Evolutionary conservation across 2,797 vertebrate genomes (phyloP).

Genomic region (Eupleurogrammus muticus): DNA sequence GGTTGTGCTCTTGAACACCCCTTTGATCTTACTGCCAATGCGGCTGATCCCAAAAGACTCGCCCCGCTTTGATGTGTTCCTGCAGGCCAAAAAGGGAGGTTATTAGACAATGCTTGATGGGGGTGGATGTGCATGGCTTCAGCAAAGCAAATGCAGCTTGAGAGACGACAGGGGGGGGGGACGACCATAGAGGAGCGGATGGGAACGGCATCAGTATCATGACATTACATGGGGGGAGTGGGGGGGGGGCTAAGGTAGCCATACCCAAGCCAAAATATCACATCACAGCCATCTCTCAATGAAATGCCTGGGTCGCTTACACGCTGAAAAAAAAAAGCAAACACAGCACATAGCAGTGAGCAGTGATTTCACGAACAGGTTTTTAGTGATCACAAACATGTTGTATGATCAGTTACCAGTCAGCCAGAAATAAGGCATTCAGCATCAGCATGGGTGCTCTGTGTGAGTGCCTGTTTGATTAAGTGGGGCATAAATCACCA

Average conservation of each 20-base stretch:
- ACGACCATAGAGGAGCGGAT: constrained; percentile 19
- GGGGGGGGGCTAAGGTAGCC: constrained; percentile 6
- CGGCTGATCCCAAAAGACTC: constrained; percentile 95
- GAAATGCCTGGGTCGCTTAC: constrained; percentile 50
- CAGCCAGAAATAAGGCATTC: constrained; percentile 31
- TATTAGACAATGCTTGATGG: constrained; percentile 21
- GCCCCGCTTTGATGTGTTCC: constrained; percentile 92
- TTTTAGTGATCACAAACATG: constrained; percentile 16
- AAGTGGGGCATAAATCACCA: constrained; percentile 20
- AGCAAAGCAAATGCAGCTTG: constrained; percentile 57
- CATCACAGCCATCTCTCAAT: constrained; percentile 56
- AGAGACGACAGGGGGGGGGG: constrained; percentile 25
- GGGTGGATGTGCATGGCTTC: constrained; percentile 32
- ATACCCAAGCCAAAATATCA: constrained; percentile 49
- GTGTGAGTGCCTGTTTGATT: constrained; percentile 15
- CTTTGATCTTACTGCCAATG: constrained; percentile 97
- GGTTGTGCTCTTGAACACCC: constrained; percentile 95
- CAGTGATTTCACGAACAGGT: constrained; percentile 45
- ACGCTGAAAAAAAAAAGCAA: constrained; percentile 37
- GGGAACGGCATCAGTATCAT: constrained; percentile 16
- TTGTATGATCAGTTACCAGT: constrained; percentile 21
- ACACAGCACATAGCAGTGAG: constrained; percentile 51
- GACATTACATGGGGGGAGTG: constrained; percentile 10
- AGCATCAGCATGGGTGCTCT: constrained; percentile 32
- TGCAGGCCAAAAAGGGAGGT: constrained; percentile 67